These are phyloP conservation scores for Poeciliopsis turneri DNA, from an alignment of 2,797 vertebrate genomes.

Conservation along the genomic window DNA sequence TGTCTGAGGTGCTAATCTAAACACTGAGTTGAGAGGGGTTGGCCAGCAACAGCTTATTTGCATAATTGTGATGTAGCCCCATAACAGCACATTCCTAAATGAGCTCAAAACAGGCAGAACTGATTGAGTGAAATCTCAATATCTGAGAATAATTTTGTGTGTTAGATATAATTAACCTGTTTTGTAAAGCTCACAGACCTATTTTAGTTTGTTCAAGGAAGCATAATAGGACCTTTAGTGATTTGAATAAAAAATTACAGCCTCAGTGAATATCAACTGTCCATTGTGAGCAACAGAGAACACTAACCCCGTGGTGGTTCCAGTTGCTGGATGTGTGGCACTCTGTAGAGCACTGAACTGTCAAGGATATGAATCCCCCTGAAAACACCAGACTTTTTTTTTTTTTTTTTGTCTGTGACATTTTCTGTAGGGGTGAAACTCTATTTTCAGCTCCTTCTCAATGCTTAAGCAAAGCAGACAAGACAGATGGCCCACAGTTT, in stretches of 20 bases:
- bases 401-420: conserved; percentile 23
- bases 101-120: too few relatives aligned
- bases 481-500: neutral
- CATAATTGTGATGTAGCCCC: too few relatives aligned
- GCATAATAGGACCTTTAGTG: conserved; percentile 44
- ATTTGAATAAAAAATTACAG: conserved; percentile 58
- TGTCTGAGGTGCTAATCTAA: too few relatives aligned
- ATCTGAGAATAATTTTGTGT: too few relatives aligned
- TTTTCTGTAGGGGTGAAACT: conserved; percentile 26
- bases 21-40: too few relatives aligned
- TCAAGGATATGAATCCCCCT: conserved; percentile 55
- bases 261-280: conserved; percentile 50
- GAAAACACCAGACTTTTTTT: conserved; percentile 45
- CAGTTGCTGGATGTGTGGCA: conserved; percentile 33
- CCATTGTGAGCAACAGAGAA: conserved; percentile 16
- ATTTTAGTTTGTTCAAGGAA: too few relatives aligned
- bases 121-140: too few relatives aligned
- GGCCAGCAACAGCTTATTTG: too few relatives aligned
- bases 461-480: conserved; percentile 13
- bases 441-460: neutral
- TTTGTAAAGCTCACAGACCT: too few relatives aligned
- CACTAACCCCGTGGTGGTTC: conserved; percentile 15
- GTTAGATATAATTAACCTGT: too few relatives aligned
- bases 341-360: conserved; percentile 55
- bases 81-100: too few relatives aligned